phyloP scores from a whole-genome alignment of 1,140 invertebrate genomes.

The Ladona fulva region DNA sequence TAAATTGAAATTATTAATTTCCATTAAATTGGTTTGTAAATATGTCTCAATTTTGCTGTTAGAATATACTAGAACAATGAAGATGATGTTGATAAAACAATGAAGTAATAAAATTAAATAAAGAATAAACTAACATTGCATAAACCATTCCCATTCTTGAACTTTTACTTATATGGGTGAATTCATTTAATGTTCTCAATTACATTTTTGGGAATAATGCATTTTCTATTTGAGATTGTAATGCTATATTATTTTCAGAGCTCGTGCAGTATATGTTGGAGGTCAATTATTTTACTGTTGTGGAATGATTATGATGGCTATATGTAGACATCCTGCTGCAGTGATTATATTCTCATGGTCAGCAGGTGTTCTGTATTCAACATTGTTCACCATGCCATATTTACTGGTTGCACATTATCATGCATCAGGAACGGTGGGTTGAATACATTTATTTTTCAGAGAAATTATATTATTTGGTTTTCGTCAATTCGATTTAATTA shows the following conservation, averaged over 20 bases:
- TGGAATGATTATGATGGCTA: slow-evolving; percentile 83
- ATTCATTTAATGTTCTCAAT: neutral
- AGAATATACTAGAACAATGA: too few species aligned
- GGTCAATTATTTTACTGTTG: slow-evolving; percentile 81
- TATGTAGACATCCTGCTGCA: slow-evolving; percentile 62
- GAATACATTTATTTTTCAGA: too few species aligned
- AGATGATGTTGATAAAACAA: too few species aligned
- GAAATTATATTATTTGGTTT: too few species aligned
- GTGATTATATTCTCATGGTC: slow-evolving; percentile 84
- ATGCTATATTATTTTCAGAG: slow-evolving; percentile 44
- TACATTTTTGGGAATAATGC: neutral
- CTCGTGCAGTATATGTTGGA: slow-evolving; percentile 76
- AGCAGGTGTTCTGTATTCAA: slow-evolving; percentile 94
- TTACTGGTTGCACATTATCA: slow-evolving; percentile 89
- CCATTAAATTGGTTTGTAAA: too few species aligned
- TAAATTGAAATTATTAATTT: too few species aligned
- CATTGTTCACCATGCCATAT: slow-evolving; percentile 95
- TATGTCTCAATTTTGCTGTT: too few species aligned
- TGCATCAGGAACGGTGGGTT: slow-evolving; percentile 66
- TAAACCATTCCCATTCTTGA: too few species aligned
- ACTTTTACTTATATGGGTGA: neutral
- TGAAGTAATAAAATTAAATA: too few species aligned
- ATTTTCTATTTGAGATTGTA: neutral
- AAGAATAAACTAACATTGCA: too few species aligned
- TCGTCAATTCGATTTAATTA: too few species aligned